Conservation (phyloP, 2,113 vertebrate genomes). For the Aviceda subcristata region DNA sequence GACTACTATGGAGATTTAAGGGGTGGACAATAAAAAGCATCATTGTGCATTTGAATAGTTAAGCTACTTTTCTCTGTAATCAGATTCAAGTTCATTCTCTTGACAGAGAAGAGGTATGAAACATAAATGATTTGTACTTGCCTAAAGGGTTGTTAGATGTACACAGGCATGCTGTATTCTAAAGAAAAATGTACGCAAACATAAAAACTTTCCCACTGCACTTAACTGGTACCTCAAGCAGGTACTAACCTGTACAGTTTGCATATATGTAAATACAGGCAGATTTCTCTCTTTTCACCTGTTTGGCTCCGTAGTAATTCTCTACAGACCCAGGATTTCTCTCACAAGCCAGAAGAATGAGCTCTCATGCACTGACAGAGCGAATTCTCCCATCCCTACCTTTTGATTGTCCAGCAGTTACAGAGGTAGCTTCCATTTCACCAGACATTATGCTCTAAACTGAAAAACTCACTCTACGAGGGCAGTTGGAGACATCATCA, state of each 20-base stretch:
- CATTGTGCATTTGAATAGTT: not conserved
- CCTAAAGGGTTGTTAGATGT: not conserved
- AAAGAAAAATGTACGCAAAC: not conserved
- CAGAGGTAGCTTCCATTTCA: not conserved
- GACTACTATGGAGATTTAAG: not conserved
- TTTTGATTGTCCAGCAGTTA: not conserved
- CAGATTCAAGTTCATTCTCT: not conserved
- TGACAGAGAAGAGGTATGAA: not conserved
- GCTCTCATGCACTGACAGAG: not conserved
- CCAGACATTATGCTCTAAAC: not conserved
- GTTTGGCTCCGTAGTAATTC: not conserved
- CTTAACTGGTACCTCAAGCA: not conserved
- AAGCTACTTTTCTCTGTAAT: not conserved
- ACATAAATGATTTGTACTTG: not conserved
- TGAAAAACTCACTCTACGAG: not conserved
- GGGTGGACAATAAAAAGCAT: not conserved
- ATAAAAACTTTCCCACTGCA: not conserved
- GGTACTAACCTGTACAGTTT: not conserved
- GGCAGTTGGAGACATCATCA: not conserved
- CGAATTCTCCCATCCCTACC: not conserved
- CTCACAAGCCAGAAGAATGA: not conserved
- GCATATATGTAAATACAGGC: not conserved
- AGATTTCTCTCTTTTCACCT: not conserved
- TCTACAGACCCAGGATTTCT: not conserved
- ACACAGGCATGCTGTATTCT: not conserved